Base-by-base conservation (phyloP, 2,113 vertebrate genomes). In the Seriola aureovittata region DNA sequence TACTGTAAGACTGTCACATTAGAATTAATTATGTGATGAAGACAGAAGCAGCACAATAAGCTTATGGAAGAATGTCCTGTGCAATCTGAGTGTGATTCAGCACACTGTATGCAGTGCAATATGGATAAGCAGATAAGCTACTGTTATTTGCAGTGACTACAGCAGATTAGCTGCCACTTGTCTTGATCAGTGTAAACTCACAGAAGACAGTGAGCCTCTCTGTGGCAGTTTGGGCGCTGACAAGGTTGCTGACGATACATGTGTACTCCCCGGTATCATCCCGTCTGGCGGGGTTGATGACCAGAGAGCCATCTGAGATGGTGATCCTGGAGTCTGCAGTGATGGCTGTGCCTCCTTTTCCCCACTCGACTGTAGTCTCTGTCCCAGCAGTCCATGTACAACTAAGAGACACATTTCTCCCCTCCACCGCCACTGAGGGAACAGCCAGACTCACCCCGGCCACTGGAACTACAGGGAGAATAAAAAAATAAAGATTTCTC, bases 171-270 rank as follows among this genome's bases (percentile, higher is more conserved):
- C 57, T 16, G 70, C 63, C 32, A 38, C 75, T 83, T 81, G 63
- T 82, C 83, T 81, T 23, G 84, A 83, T 89, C 60, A 40, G n/a
- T 57, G 75, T 17, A 60, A 25, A 95, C 95, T 95, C 88, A 96
- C 95, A 96, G 93, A 90, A 95, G 42, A 96, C 88, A 6, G 91
- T 96, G 85, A 96, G 88, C 72, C 29, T 91, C 64, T 25, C 19
- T 1, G 73, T 91, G 71, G 83, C 80, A 0, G 89, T 90, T 19
- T 81, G 78, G 13, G 83, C 86, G 58, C 95, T 96, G 90, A 95
- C 85, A 0, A 57, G 88, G 86, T 96, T 96, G 77, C 87, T 92
- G 87, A 91, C 94, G 1, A 92, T 95, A 55, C 95, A 96, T 7
- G 81, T 80, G 88, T 96, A 96, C 3, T 78, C 62, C 10, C 95